A percentile compares a stretch with the other conserved stretches of the same genome.
These are phyloP conservation scores for Melipona quadrifasciata DNA, from an alignment of 1,140 invertebrate genomes.

Conservation along the genomic window DNA sequence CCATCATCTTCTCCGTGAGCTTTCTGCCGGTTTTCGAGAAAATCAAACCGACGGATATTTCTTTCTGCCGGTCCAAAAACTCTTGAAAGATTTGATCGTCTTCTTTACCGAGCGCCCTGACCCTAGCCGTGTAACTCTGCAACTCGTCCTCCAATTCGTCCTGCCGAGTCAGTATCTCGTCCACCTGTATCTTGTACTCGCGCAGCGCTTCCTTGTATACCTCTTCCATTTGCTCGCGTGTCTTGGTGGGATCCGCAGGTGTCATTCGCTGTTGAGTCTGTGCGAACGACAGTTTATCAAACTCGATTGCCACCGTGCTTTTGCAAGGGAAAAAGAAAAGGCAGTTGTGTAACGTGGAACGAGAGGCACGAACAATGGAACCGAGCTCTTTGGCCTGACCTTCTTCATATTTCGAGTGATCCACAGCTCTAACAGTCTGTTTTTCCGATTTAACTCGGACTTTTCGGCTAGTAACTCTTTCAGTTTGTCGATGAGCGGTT, in stretches of 20 bases:
- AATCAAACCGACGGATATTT: slow-evolving; percentile 54
- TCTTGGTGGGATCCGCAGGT: slow-evolving; percentile 30
- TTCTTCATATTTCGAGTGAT: slow-evolving; percentile 58
- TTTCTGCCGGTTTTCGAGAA: slow-evolving; percentile 59
- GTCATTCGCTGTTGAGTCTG: slow-evolving; percentile 60
- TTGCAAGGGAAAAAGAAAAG: too few relatives aligned
- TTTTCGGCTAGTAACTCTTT: slow-evolving; percentile 52
- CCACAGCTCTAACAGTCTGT: slow-evolving; percentile 62
- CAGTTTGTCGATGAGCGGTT: slow-evolving; percentile 50
- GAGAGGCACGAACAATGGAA: not conserved
- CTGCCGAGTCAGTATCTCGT: slow-evolving; percentile 41
- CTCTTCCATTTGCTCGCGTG: slow-evolving; percentile 51
- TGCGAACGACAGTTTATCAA: not conserved
- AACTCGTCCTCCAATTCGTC: slow-evolving; percentile 47
- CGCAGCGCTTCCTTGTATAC: slow-evolving; percentile 57
- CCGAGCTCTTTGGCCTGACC: slow-evolving; percentile 38
- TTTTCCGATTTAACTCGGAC: slow-evolving; percentile 45
- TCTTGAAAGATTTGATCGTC: slow-evolving; percentile 41
- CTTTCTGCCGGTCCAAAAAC: slow-evolving; percentile 53
- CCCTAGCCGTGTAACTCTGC: slow-evolving; percentile 36
- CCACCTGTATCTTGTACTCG: slow-evolving; percentile 58
- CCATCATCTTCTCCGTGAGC: slow-evolving; percentile 58
- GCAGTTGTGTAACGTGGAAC: too few relatives aligned
- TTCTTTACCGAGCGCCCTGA: slow-evolving; percentile 22
- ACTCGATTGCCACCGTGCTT: not conserved